Evolutionary conservation across 2,888 invertebrate species (phyloP).

Genomic region (Amblyteles armatorius): DNA sequence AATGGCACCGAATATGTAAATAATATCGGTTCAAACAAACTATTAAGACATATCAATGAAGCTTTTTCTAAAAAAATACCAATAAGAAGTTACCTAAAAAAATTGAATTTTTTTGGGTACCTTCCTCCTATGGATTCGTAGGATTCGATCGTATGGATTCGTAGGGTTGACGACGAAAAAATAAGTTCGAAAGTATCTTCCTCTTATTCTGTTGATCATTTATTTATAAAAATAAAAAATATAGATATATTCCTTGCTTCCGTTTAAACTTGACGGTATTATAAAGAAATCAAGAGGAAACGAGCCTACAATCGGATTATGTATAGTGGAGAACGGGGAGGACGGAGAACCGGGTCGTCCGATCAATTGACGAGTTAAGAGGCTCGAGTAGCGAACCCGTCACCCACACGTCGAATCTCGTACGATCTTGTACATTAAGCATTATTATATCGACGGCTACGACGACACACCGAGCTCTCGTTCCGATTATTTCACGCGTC

Average conservation of each 20-base stretch:
- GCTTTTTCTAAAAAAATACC: too few species aligned
- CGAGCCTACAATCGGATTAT: conserved; percentile 71
- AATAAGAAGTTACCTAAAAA: not conserved
- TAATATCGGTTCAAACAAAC: not conserved
- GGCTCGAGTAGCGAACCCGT: conserved; percentile 67
- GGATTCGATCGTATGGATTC: too few species aligned
- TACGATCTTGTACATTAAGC: conserved; percentile 35
- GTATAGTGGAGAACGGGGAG: conserved; percentile 36
- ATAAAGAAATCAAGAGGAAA: conserved; percentile 56
- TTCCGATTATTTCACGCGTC: conserved; percentile 54
- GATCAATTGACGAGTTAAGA: conserved; percentile 76
- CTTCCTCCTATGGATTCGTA: not conserved
- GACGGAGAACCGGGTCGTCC: conserved; percentile 60
- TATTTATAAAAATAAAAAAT: not conserved
- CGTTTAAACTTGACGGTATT: not conserved
- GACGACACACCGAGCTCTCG: conserved; percentile 48
- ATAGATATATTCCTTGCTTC: not conserved
- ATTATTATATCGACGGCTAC: conserved; percentile 44
- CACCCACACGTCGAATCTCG: conserved; percentile 65
- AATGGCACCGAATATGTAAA: not conserved
- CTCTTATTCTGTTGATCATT: not conserved
- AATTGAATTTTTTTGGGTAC: not conserved
- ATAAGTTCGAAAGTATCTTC: not conserved
- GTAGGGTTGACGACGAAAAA: not conserved
- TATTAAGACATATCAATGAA: not conserved